Percentiles rank a stretch among this genome's conserved stretches.
Conservation (phyloP, 2,113 vertebrate species). For the Gallinago paraguaiae region DNA sequence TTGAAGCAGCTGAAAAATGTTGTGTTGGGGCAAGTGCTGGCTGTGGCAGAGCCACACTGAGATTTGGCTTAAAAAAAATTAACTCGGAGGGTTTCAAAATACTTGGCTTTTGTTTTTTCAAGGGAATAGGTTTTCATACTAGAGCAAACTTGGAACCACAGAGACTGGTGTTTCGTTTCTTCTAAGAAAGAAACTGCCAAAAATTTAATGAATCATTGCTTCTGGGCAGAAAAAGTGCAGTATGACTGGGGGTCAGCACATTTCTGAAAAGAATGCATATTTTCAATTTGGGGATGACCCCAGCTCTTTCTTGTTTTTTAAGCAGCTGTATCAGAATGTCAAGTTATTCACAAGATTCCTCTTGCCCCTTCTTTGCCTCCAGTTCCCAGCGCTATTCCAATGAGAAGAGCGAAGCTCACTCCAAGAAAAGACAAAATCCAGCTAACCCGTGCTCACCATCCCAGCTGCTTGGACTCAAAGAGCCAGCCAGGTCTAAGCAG, state of each 20-base stretch:
- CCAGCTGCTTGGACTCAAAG: background rate
- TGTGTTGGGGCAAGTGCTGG: background rate
- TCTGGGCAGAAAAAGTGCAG: background rate
- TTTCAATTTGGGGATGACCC: background rate
- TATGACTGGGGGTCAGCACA: background rate
- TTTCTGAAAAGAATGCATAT: background rate
- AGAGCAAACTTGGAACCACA: background rate
- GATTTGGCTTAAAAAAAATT: background rate
- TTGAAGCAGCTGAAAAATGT: background rate
- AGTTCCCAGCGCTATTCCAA: background rate
- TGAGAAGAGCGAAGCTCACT: background rate
- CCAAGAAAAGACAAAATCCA: background rate
- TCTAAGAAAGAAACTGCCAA: background rate
- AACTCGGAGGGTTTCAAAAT: background rate
- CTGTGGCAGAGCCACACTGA: background rate
- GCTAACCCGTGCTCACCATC: background rate
- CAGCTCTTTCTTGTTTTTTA: background rate
- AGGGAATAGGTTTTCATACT: slow-evolving; percentile 5
- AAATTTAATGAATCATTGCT: background rate
- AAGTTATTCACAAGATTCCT: background rate
- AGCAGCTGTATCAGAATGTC: background rate
- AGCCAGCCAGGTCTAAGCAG: background rate
- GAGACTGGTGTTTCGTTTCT: slow-evolving; percentile 5
- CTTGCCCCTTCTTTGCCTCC: background rate
- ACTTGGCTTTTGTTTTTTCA: background rate